phyloP scores from a whole-genome alignment of 2,113 vertebrate species.

The Haemorhous mexicanus region DNA sequence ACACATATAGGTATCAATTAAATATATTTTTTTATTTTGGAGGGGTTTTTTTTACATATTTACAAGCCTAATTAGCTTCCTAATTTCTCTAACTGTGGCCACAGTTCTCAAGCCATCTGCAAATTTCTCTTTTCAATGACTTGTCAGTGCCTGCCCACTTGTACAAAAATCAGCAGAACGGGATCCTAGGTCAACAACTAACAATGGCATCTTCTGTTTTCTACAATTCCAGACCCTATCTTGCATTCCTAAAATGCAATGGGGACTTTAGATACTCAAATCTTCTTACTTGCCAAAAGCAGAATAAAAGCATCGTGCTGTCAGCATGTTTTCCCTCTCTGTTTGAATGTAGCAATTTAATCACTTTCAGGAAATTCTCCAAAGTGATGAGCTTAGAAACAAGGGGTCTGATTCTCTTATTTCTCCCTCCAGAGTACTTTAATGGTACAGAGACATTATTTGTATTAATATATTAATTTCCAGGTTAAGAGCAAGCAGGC shows the following conservation, averaged over 20 bases:
- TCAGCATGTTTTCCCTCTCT: slow-evolving; percentile 8
- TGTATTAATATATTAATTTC: background rate
- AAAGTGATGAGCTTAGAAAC: background rate
- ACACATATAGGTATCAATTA: background rate
- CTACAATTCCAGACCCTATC: background rate
- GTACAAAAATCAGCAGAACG: slow-evolving; percentile 25
- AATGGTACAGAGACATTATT: background rate
- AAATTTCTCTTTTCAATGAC: background rate
- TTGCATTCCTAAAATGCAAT: slow-evolving; percentile 39
- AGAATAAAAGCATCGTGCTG: background rate
- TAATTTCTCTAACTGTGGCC: background rate
- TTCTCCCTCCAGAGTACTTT: slow-evolving; percentile 16
- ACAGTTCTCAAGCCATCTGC: background rate
- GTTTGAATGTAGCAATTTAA: background rate
- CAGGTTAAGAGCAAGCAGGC: background rate
- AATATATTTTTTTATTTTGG: background rate
- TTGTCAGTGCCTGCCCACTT: slow-evolving; percentile 25
- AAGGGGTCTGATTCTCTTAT: background rate
- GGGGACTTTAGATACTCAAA: slow-evolving; percentile 34
- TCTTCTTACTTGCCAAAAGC: slow-evolving; percentile 13
- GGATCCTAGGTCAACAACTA: slow-evolving; percentile 32
- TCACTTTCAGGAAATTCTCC: slow-evolving; percentile 3
- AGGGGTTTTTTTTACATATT: background rate
- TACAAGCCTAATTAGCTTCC: background rate
- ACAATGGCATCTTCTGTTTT: slow-evolving; percentile 43